These are phyloP conservation scores for Ictalurus punctatus DNA, from an alignment of 2,113 vertebrate species.

Conservation along the genomic window DNA sequence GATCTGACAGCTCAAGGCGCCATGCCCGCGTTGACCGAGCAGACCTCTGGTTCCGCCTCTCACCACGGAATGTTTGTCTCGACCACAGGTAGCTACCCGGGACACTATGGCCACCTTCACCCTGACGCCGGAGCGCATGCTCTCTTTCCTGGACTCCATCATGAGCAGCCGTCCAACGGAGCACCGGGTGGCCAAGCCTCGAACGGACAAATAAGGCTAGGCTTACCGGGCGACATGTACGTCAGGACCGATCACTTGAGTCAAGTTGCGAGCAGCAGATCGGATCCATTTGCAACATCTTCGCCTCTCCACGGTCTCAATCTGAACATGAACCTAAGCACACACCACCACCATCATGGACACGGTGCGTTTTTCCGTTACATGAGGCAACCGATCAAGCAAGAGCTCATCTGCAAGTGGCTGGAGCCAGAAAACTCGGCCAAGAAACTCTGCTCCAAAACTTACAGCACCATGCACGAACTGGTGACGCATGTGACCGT, in stretches of 20 bases:
- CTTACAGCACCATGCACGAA: conserved; percentile 98
- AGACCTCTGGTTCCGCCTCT: conserved; percentile 82
- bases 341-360: conserved; percentile 85
- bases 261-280: conserved; percentile 88
- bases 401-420: conserved; percentile 99
- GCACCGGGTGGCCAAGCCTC: conserved; percentile 88
- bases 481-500: conserved; percentile 97
- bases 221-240: conserved; percentile 98
- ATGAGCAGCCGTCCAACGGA: conserved; percentile 86
- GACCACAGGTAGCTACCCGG: conserved; percentile 99
- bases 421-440: conserved; percentile 81
- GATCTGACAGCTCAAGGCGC: conserved; percentile 82
- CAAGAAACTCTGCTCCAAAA: conserved; percentile 93
- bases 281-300: conserved; percentile 87
- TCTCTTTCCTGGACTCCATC: conserved; percentile 89
- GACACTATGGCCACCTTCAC: conserved; percentile 92
- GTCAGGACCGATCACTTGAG: conserved; percentile 92
- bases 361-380: conserved; percentile 97
- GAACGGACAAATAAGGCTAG: conserved; percentile 97
- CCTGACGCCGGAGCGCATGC: conserved; percentile 86
- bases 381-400: conserved; percentile 98
- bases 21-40: conserved; percentile 83
- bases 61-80: conserved; percentile 97
- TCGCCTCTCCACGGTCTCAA: conserved; percentile 89
- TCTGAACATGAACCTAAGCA: conserved; percentile 89